These are phyloP conservation scores for Lethrus apterus DNA, from an alignment of 1,140 invertebrate genomes.

Conservation along the genomic window DNA sequence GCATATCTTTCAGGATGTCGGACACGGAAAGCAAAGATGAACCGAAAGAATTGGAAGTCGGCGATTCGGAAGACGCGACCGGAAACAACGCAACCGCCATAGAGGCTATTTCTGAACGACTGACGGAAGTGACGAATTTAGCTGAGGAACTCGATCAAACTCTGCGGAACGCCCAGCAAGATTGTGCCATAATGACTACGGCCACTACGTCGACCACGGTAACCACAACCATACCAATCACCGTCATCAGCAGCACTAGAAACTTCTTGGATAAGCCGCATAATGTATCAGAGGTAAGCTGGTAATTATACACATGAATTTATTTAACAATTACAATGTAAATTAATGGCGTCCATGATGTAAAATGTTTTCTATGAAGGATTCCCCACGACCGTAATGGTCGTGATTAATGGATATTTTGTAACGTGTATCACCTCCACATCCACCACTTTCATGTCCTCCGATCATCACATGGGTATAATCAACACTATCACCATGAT, in stretches of 20 bases:
- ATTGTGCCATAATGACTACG: constrained; percentile 28
- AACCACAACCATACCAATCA: constrained; percentile 18
- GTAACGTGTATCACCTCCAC: no score
- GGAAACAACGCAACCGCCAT: constrained; percentile 53
- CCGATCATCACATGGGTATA: no score
- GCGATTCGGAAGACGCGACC: constrained; percentile 20
- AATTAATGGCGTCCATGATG: no score
- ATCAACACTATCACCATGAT: no score
- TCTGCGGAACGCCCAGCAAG: constrained; percentile 46
- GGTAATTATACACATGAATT: neutral
- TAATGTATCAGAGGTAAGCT: constrained; percentile 22
- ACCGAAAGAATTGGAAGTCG: neutral
- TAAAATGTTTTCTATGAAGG: no score
- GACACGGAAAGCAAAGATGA: constrained; percentile 25
- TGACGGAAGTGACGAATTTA: constrained; percentile 57
- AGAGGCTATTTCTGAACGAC: constrained; percentile 55
- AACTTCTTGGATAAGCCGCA: constrained; percentile 23
- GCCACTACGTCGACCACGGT: constrained; percentile 26
- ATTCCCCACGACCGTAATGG: no score
- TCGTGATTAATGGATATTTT: no score
- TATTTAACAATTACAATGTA: neutral
- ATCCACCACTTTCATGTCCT: no score
- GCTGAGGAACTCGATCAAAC: constrained; percentile 57
- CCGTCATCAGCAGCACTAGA: constrained; percentile 17
- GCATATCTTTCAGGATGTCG: constrained; percentile 35